phyloP scores from a whole-genome alignment of 2,888 invertebrate genomes.

The Drosophila mercatorum region DNA sequence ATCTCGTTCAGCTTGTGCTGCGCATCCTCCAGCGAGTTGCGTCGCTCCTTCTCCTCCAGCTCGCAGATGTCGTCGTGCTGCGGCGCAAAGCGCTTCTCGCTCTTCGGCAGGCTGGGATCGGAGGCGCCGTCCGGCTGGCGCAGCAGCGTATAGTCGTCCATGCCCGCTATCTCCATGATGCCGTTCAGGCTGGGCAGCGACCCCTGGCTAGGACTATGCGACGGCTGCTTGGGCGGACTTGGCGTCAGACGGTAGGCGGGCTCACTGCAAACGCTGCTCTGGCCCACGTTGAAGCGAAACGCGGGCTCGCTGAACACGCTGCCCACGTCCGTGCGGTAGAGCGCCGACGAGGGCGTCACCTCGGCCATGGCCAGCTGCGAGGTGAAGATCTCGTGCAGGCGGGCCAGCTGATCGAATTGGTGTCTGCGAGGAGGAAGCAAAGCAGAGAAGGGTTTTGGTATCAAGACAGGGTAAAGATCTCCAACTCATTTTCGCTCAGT shows the following conservation, averaged over 20 bases:
- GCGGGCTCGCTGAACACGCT: constrained; percentile 85
- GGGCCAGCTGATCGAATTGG: constrained; percentile 92
- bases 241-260: constrained; percentile 89
- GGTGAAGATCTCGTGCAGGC: constrained; percentile 92
- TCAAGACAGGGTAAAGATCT: background rate
- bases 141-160: constrained; percentile 89
- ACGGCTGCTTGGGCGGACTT: constrained; percentile 84
- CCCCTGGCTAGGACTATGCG: constrained; percentile 84
- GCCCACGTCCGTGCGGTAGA: constrained; percentile 86
- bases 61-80: constrained; percentile 82
- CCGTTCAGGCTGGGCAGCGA: constrained; percentile 87
- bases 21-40: constrained; percentile 78
- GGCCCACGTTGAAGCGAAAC: constrained; percentile 85
- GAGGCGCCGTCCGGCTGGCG: constrained; percentile 97
- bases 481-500: too few species aligned
- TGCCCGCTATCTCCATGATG: constrained; percentile 87
- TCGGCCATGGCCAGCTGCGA: constrained; percentile 91
- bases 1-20: constrained; percentile 69
- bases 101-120: constrained; percentile 91
- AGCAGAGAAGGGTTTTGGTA: too few species aligned
- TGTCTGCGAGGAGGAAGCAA: constrained; percentile 66
- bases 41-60: constrained; percentile 80
- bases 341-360: constrained; percentile 86
- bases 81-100: constrained; percentile 81
- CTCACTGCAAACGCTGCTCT: constrained; percentile 94